These are phyloP conservation scores for Cryptotermes secundus DNA, from an alignment of 1,140 invertebrate species.

Conservation along the genomic window DNA sequence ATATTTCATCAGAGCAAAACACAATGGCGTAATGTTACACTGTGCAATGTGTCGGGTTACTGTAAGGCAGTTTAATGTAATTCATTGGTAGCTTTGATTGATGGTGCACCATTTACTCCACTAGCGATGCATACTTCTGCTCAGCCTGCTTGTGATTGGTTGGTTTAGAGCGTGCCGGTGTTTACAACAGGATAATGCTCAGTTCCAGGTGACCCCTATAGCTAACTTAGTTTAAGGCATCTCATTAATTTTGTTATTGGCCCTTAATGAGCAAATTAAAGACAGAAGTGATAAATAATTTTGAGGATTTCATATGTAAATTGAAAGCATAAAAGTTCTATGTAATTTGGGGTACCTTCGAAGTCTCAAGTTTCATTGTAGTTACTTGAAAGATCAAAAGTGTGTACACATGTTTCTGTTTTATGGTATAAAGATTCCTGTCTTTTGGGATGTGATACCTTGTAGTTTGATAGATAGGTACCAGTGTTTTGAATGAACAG, in stretches of 20 bases:
- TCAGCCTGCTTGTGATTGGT: conserved; percentile 14
- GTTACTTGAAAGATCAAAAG: neutral
- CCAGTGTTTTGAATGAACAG: no score
- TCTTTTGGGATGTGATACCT: no score
- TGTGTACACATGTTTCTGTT: no score
- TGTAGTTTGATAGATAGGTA: no score
- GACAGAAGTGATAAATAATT: neutral
- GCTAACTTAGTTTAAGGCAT: conserved; percentile 19
- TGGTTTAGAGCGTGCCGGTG: conserved; percentile 5
- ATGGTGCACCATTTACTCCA: conserved; percentile 15
- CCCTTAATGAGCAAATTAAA: neutral
- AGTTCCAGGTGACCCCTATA: conserved; percentile 14
- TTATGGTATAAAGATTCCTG: no score
- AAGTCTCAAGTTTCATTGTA: neutral
- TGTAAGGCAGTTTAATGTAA: conserved; percentile 3
- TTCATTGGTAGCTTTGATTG: conserved; percentile 13
- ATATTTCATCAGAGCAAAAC: neutral
- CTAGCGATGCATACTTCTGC: conserved; percentile 17
- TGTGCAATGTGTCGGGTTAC: neutral
- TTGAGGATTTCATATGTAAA: neutral
- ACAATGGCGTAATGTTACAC: neutral
- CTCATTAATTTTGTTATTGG: conserved; percentile 12
- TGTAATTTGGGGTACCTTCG: neutral
- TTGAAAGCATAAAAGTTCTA: no score
- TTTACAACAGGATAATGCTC: conserved; percentile 12